phyloP scores from a whole-genome alignment of 2,888 invertebrate genomes.

The Rosalia funebris region DNA sequence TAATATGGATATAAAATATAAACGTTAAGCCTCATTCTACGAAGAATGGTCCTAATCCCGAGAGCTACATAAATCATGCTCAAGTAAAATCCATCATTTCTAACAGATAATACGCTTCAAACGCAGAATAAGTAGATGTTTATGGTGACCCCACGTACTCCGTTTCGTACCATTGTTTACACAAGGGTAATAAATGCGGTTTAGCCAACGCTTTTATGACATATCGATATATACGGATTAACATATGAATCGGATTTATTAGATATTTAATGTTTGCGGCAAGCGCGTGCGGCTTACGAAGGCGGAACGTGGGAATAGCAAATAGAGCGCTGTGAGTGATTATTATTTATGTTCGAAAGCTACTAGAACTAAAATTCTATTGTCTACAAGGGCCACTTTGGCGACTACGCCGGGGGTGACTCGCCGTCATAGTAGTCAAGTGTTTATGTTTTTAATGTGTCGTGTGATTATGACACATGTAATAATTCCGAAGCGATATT shows the following conservation, averaged over 20 bases:
- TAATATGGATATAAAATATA: conserved; percentile 7
- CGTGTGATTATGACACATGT: conserved; percentile 62
- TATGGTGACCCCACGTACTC: conserved; percentile 51
- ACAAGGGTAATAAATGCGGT: conserved; percentile 63
- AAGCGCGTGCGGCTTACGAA: conserved; percentile 56
- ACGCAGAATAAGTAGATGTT: conserved; percentile 57
- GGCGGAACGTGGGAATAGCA: conserved; percentile 63
- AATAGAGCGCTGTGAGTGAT: conserved; percentile 59
- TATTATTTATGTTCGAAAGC: conserved; percentile 61
- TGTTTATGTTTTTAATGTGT: conserved; percentile 61
- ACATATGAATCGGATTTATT: conserved; percentile 65
- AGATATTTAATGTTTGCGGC: conserved; percentile 63
- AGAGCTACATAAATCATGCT: conserved; percentile 54
- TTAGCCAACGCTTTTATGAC: conserved; percentile 58
- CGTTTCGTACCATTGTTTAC: conserved; percentile 58
- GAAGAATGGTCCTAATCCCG: conserved; percentile 45
- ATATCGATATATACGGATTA: conserved; percentile 61
- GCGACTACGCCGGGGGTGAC: conserved; percentile 41
- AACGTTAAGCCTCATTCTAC: conserved; percentile 30
- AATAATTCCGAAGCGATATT: conserved; percentile 26
- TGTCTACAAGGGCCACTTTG: conserved; percentile 55
- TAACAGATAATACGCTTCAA: conserved; percentile 56
- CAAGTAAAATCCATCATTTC: conserved; percentile 57
- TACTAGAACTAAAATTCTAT: conserved; percentile 53
- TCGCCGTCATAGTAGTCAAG: conserved; percentile 43